Evolutionary conservation across 2,797 vertebrate species (phyloP).

Genomic region (Aplochiton taeniatus): DNA sequence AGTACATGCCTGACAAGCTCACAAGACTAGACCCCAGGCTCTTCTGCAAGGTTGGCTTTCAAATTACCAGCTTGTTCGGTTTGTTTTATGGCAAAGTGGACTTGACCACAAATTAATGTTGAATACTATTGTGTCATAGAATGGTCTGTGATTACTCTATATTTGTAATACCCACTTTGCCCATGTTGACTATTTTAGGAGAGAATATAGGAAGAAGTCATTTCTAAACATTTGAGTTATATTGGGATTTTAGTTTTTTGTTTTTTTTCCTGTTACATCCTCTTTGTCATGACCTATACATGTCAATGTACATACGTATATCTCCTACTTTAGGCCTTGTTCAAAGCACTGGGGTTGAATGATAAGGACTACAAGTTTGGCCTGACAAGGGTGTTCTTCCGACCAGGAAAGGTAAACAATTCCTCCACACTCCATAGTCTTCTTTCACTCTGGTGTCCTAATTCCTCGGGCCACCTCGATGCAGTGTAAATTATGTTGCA

Average conservation of each 20-base stretch:
- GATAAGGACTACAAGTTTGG: conserved; percentile 97
- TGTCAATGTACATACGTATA: no score
- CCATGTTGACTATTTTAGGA: conserved; percentile 16
- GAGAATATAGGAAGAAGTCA: conserved; percentile 9
- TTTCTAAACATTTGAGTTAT: no score
- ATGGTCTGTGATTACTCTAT: no score
- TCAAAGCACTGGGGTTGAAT: conserved; percentile 97
- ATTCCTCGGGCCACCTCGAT: no score
- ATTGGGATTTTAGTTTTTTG: no score
- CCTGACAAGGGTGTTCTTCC: conserved; percentile 96
- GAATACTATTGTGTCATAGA: neutral
- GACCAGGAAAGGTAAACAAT: conserved; percentile 91
- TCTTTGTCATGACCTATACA: no score
- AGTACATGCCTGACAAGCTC: conserved; percentile 92
- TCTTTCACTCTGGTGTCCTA: no score
- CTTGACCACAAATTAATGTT: no score
- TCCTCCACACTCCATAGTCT: neutral
- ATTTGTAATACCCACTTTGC: neutral
- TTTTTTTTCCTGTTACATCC: no score
- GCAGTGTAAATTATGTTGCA: neutral
- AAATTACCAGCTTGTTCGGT: neutral
- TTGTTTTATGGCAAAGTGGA: no score
- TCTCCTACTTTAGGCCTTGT: conserved; percentile 84
- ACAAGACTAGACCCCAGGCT: conserved; percentile 92
- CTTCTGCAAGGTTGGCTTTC: conserved; percentile 90